These are phyloP conservation scores for Chascanopsetta lugubris DNA, from an alignment of 2,113 vertebrate genomes.

Conservation along the genomic window DNA sequence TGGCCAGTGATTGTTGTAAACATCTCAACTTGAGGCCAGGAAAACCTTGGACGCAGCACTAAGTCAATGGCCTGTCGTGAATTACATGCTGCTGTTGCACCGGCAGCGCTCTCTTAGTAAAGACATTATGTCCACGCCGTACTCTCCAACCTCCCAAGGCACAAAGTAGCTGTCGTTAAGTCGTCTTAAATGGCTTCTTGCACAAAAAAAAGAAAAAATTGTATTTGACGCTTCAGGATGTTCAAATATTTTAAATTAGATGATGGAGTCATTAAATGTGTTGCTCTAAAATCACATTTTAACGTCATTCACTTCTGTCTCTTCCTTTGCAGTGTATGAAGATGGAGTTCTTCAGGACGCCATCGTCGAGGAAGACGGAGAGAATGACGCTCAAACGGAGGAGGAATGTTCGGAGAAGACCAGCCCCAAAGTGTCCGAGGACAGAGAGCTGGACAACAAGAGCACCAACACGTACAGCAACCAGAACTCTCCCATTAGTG, in stretches of 20 bases:
- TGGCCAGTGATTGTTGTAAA: conserved; percentile 75
- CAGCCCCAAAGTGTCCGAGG: conserved; percentile 90
- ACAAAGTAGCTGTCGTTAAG: conserved; percentile 28
- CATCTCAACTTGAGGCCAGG: conserved; percentile 67
- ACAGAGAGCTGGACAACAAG: conserved; percentile 89
- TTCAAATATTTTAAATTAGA: neutral
- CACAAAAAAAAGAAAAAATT: neutral
- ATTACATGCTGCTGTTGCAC: conserved; percentile 66
- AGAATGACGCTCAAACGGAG: conserved; percentile 87
- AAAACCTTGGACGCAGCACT: conserved; percentile 71
- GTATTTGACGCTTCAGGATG: neutral
- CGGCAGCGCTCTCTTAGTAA: conserved; percentile 62
- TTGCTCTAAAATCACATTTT: neutral
- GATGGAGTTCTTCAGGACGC: conserved; percentile 85
- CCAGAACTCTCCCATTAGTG: conserved; percentile 95
- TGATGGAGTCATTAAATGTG: neutral
- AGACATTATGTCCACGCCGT: conserved; percentile 57
- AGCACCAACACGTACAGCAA: conserved; percentile 89
- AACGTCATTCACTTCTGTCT: conserved; percentile 35
- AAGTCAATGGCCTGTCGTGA: conserved; percentile 74
- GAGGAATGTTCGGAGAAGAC: conserved; percentile 90
- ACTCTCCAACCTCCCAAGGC: conserved; percentile 34
- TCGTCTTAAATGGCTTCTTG: conserved; percentile 19
- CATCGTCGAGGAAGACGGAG: conserved; percentile 88
- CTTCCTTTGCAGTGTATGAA: conserved; percentile 90